Evolutionary conservation across 2,888 invertebrate genomes (phyloP).

Genomic region (Malthinus flaveolus): DNA sequence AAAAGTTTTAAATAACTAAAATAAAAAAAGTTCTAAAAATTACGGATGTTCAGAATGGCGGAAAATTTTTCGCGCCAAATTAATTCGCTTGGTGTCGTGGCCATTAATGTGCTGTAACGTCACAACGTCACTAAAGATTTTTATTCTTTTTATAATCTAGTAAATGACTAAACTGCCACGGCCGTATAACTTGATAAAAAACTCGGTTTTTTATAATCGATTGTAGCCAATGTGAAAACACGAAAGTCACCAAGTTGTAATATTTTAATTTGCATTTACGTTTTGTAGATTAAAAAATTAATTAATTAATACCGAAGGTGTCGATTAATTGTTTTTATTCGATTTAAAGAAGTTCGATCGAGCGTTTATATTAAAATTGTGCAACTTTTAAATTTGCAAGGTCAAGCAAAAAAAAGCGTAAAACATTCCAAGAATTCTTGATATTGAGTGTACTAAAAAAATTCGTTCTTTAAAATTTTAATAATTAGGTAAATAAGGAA

Average conservation of each 20-base stretch:
- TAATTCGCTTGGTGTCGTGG: background rate
- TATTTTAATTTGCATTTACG: slow-evolving; percentile 1
- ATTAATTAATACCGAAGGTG: too few relatives aligned
- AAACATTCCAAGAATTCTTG: slow-evolving; percentile 24
- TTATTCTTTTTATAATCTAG: slow-evolving; percentile 4
- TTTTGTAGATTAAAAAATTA: background rate
- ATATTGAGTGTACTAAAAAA: slow-evolving; percentile 19
- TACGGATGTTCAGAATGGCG: too few relatives aligned
- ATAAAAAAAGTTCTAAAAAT: background rate
- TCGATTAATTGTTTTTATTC: background rate
- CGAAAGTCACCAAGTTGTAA: slow-evolving; percentile 18
- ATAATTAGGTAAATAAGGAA: slow-evolving; percentile 16
- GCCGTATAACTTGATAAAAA: slow-evolving; percentile 3
- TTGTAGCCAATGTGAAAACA: slow-evolving; percentile 20
- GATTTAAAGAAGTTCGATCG: background rate
- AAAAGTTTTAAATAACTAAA: background rate
- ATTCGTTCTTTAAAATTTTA: slow-evolving; percentile 19
- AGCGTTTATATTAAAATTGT: slow-evolving; percentile 4
- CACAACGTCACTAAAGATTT: slow-evolving; percentile 4
- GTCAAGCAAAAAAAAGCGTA: slow-evolving; percentile 20
- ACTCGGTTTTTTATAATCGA: slow-evolving; percentile 5
- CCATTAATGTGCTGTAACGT: too few relatives aligned
- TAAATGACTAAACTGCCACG: slow-evolving; percentile 3
- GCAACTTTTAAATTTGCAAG: slow-evolving; percentile 12
- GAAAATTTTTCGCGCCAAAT: background rate